phyloP scores from a whole-genome alignment of 2,113 vertebrate genomes.

The Phaetusa simplex region DNA sequence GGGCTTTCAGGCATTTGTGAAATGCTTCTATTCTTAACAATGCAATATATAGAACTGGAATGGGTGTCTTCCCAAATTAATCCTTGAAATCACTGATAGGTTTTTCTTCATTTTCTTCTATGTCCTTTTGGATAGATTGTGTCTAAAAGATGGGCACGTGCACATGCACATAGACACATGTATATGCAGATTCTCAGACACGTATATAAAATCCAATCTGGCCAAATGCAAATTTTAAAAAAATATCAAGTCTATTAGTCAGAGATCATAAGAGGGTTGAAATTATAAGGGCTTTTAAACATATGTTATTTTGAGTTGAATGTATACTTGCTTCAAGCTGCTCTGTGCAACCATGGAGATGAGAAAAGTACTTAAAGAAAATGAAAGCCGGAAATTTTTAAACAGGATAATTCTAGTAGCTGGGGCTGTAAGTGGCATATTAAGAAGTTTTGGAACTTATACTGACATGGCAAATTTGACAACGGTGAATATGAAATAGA shows the following conservation, averaged over 20 bases:
- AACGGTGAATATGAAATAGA: background rate
- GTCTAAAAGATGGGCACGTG: background rate
- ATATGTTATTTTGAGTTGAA: slow-evolving; percentile 28
- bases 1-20: background rate
- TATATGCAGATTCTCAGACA: background rate
- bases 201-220: background rate
- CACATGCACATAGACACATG: background rate
- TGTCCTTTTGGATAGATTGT: background rate
- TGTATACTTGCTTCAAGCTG: slow-evolving; percentile 9
- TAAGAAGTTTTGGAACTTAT: background rate
- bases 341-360: background rate
- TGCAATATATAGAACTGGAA: background rate
- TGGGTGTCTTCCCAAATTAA: background rate
- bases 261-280: background rate
- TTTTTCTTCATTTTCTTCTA: background rate
- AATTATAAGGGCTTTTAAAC: background rate
- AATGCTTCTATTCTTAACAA: slow-evolving; percentile 13
- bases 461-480: background rate
- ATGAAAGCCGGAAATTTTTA: background rate
- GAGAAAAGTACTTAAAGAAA: slow-evolving; percentile 4
- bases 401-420: background rate
- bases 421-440: background rate
- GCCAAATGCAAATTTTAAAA: background rate
- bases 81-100: background rate
- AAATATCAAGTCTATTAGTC: slow-evolving; percentile 40